phyloP scores from a whole-genome alignment of 2,797 vertebrate species.

The Hypotaenidia philippensis region DNA sequence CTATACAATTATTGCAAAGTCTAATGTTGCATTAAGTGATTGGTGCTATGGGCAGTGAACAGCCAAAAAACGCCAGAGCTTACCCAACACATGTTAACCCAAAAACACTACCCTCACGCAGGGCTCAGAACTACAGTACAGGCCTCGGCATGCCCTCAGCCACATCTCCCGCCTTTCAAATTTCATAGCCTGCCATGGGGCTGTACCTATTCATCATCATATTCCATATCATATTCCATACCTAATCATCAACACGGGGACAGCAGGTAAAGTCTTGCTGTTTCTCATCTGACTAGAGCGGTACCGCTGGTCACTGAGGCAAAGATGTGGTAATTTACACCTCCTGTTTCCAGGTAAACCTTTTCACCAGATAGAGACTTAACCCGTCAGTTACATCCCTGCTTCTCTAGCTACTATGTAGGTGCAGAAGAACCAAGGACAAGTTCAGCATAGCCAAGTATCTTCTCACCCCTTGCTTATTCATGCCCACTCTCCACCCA shows the following conservation, averaged over 20 bases:
- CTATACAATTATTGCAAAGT: slow-evolving; percentile 53
- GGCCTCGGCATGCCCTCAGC: neutral
- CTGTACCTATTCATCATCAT: no score
- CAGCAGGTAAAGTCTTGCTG: rapidly evolving
- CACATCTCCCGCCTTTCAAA: neutral
- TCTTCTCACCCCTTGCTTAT: neutral
- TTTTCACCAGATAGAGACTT: neutral
- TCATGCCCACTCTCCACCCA: rapidly evolving
- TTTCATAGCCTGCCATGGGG: neutral
- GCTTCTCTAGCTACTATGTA: neutral
- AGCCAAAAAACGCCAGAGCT: slow-evolving; percentile 29
- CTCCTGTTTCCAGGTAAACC: neutral
- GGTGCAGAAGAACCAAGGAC: neutral
- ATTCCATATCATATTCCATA: neutral
- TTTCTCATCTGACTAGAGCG: neutral
- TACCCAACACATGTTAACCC: slow-evolving; percentile 1
- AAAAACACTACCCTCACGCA: neutral
- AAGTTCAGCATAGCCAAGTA: neutral
- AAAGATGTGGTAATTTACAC: neutral
- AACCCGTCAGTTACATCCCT: neutral
- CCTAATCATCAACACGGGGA: rapidly evolving
- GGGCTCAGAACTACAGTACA: neutral
- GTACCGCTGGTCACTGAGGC: rapidly evolving
- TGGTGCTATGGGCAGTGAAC: neutral
- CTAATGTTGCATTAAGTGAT: slow-evolving; percentile 29